These are phyloP conservation scores for Hyles euphorbiae DNA, from an alignment of 1,140 invertebrate genomes.

Conservation along the genomic window DNA sequence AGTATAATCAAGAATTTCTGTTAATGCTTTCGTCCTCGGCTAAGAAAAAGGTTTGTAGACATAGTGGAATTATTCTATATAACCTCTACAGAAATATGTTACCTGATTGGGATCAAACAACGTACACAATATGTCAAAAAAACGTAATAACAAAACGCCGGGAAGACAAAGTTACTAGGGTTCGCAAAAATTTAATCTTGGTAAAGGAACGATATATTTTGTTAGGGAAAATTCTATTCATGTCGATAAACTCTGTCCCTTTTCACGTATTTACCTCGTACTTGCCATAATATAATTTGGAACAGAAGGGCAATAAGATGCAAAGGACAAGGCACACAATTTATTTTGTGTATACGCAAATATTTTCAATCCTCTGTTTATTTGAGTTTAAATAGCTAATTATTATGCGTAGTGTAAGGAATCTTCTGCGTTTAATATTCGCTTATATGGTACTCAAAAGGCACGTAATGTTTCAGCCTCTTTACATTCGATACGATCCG, in stretches of 20 bases:
- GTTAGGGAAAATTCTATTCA: conserved; percentile 26
- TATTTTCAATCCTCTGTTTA: too few relatives aligned
- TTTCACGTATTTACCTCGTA: conserved; percentile 13
- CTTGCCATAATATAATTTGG: conserved; percentile 1
- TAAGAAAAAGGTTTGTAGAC: conserved; percentile 38
- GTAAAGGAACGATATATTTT: conserved; percentile 22
- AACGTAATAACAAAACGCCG: conserved; percentile 15
- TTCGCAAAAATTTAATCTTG: conserved; percentile 24
- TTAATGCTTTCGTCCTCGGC: conserved; percentile 50
- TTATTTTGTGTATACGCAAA: too few relatives aligned
- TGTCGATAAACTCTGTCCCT: conserved; percentile 21
- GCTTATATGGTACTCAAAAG: not conserved
- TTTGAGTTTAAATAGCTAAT: not conserved
- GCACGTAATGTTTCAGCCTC: conserved; percentile 39
- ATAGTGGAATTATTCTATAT: not conserved
- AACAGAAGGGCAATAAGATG: not conserved
- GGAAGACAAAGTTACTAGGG: conserved; percentile 18
- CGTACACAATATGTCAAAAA: conserved; percentile 13
- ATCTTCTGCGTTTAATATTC: not conserved
- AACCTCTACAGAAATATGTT: not conserved
- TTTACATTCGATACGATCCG: conserved; percentile 60
- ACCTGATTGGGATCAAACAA: conserved; percentile 11
- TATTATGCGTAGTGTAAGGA: not conserved
- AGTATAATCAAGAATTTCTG: conserved; percentile 67
- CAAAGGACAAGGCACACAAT: too few relatives aligned